Conservation (phyloP, 1,140 invertebrate species). For the Caerostris extrusa region DNA sequence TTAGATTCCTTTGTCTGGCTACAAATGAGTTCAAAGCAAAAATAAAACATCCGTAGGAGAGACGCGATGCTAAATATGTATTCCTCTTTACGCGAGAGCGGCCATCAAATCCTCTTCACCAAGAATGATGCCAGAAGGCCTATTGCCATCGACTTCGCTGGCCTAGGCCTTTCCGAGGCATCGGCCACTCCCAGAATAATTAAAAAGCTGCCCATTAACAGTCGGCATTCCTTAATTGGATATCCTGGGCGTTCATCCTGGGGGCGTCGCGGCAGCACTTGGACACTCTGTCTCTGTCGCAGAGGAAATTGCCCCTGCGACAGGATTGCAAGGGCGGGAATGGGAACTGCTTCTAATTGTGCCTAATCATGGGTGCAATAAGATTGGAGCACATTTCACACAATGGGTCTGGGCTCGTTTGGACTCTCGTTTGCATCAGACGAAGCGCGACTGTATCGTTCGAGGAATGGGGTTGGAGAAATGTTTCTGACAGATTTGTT, state of each 20-base stretch:
- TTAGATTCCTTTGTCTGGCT: too few species aligned
- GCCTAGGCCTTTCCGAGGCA: background rate
- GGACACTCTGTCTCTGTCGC: background rate
- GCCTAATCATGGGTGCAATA: background rate
- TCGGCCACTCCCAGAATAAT: background rate
- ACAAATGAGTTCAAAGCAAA: too few species aligned
- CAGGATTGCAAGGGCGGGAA: background rate
- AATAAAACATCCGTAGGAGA: too few species aligned
- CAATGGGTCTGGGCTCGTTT: background rate
- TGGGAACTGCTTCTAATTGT: background rate
- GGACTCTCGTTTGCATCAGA: too few species aligned
- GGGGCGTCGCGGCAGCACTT: background rate
- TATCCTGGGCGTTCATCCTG: background rate
- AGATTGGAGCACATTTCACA: background rate
- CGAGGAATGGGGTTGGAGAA: too few species aligned
- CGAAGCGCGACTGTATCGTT: too few species aligned
- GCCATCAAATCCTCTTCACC: too few species aligned
- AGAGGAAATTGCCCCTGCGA: background rate
- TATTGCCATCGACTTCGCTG: background rate
- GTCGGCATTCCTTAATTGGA: constrained; percentile 27
- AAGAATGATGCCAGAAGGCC: background rate
- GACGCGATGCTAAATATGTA: too few species aligned
- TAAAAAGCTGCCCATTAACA: constrained; percentile 10
- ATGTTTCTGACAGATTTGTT: too few species aligned
- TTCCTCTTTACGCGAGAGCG: too few species aligned